Evolutionary conservation across 2,888 invertebrate species (phyloP), one percentile per base, ranked within the genome.

Genomic region (Nomada flava): DNA sequence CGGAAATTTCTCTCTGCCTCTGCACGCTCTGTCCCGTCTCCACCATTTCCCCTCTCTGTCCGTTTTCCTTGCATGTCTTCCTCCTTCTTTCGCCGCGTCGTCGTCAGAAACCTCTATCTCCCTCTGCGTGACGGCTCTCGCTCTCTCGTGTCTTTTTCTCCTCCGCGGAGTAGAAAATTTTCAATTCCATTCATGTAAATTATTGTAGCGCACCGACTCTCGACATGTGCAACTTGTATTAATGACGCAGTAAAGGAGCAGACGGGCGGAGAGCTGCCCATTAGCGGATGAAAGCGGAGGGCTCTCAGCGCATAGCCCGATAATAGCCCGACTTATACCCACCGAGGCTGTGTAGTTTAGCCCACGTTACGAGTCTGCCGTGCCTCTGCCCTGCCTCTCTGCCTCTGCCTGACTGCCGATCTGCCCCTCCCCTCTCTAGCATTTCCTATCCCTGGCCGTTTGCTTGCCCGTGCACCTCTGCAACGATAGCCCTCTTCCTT

Each of bases 121-220:
- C 57, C 57, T 64, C 71, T 23, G 10, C 26, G 44, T 76, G 55
- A 26, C 79, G 88, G 82, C 79, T 79, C 82, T 84, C 81, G 67
- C 84, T 87, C 85, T 82, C 80, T 84, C 89, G 88, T 88, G 88
- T 91, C 91, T 92, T 92, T 91, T 93, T 92, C 92, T 91, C 91
- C 92, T 92, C 90, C 88, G 90, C 89, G 90, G 89, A 92, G 93
- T 92, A 92, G 93, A 93, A 93, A 93, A 93, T 93, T 93, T 93
- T 93, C 93, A 92, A 93, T 93, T 92, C 92, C 93, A 93, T 93
- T 93, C 93, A 93, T 92, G 93, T 92, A 93, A 93, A 93, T 93
- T 93, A 92, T 93, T 93, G 92, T 93, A 93, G 93, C 93, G 93
- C 91, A 92, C 92, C 89, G 90, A 90, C 92, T 93, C 93, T 93